These are phyloP conservation scores for Timema podura DNA, from an alignment of 2,888 invertebrate species.

Conservation along the genomic window DNA sequence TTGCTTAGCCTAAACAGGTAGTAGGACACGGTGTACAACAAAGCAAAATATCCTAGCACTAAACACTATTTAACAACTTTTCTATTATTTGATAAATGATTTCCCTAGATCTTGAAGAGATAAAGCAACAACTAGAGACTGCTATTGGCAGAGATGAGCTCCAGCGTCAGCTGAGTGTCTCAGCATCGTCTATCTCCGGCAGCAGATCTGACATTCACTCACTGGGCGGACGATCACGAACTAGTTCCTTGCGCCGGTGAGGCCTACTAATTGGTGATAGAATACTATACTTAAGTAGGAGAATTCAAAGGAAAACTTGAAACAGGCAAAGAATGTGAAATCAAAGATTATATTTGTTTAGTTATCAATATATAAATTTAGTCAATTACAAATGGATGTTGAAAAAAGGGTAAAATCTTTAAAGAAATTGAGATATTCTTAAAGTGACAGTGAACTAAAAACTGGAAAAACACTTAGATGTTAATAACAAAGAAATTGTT, in stretches of 20 bases:
- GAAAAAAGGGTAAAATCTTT: too few species aligned
- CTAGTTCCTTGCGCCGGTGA: slow-evolving; percentile 50
- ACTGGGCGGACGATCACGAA: slow-evolving; percentile 45
- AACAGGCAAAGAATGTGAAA: too few species aligned
- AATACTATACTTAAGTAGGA: slow-evolving; percentile 18
- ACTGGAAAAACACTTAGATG: too few species aligned
- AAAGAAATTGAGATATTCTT: too few species aligned
- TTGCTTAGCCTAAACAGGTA: too few species aligned
- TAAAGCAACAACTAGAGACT: slow-evolving; percentile 70
- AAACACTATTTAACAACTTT: not conserved
- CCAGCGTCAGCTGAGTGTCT: slow-evolving; percentile 62
- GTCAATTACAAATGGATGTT: too few species aligned
- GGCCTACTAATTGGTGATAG: slow-evolving; percentile 33
- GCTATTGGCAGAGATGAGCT: slow-evolving; percentile 64
- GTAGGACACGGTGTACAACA: too few species aligned
- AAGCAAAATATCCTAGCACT: not conserved
- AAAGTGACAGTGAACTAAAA: too few species aligned
- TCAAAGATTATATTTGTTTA: too few species aligned
- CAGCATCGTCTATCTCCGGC: slow-evolving; percentile 65
- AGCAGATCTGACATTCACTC: slow-evolving; percentile 67
- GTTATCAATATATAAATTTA: too few species aligned
- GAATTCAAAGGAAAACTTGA: too few species aligned
- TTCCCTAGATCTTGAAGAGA: slow-evolving; percentile 57
- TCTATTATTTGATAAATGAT: slow-evolving; percentile 20
- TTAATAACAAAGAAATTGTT: too few species aligned